Evolutionary conservation across 2,797 vertebrate species (phyloP).

Genomic region (Mycteria americana): DNA sequence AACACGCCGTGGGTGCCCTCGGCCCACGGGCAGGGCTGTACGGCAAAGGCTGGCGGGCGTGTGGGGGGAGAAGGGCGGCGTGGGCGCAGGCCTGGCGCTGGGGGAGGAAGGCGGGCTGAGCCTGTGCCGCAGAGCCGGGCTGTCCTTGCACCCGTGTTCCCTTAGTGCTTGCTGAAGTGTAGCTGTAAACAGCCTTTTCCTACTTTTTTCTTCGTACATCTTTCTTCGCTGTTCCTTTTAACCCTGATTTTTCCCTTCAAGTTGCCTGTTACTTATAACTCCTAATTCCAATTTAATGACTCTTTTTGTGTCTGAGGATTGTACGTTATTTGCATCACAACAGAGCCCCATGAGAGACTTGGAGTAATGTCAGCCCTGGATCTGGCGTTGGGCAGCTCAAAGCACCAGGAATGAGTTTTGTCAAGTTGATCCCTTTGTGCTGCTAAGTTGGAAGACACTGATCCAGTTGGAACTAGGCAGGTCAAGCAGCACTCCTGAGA

Average conservation of each 20-base stretch:
- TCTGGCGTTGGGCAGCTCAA: neutral
- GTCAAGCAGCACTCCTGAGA: neutral
- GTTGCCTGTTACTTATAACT: neutral
- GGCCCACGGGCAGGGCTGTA: neutral
- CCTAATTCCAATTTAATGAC: conserved; percentile 39
- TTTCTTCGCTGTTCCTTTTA: neutral
- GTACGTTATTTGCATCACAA: conserved; percentile 31
- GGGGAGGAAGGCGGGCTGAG: neutral
- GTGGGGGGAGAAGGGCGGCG: rapidly evolving
- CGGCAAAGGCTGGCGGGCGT: rapidly evolving
- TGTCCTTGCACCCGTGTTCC: neutral
- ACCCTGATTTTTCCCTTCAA: neutral
- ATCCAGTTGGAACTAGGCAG: neutral
- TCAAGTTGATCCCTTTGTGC: neutral
- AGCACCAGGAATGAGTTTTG: neutral
- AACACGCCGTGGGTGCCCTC: neutral
- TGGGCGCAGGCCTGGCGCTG: rapidly evolving
- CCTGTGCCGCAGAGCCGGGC: rapidly evolving
- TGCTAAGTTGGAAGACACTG: neutral
- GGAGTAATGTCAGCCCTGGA: neutral
- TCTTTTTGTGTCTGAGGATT: neutral
- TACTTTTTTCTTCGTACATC: neutral
- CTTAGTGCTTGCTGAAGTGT: neutral
- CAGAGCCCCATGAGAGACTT: neutral
- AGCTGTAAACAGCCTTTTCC: neutral